Evolutionary conservation across 2,888 invertebrate species (phyloP).

Genomic region (Ferrisia virgata): DNA sequence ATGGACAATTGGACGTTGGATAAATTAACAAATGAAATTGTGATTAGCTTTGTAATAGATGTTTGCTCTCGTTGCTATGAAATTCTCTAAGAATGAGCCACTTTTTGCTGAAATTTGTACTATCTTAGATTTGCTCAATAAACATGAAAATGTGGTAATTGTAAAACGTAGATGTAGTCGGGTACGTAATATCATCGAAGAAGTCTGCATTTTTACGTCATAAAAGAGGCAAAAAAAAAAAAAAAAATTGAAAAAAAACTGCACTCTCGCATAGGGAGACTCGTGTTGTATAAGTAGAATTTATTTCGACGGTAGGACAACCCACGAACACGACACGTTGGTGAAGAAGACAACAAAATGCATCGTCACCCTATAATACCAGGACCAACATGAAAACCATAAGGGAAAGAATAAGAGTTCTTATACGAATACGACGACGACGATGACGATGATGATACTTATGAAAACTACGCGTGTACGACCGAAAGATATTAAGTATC

Average conservation of each 20-base stretch:
- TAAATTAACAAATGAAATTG: too few relatives aligned
- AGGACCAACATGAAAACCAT: background rate
- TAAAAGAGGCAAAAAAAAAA: background rate
- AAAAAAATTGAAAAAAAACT: background rate
- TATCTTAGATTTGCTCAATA: too few relatives aligned
- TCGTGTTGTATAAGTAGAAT: background rate
- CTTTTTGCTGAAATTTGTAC: too few relatives aligned
- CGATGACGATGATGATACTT: conserved; percentile 2
- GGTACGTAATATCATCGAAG: background rate
- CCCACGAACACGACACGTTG: background rate
- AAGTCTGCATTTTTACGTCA: background rate
- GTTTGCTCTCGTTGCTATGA: too few relatives aligned
- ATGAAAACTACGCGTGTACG: conserved; percentile 18
- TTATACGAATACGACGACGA: background rate
- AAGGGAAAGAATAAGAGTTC: background rate
- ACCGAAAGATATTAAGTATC: conserved; percentile 25
- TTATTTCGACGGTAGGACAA: background rate
- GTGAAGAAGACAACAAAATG: conserved; percentile 15
- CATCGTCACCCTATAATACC: background rate
- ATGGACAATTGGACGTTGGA: too few relatives aligned
- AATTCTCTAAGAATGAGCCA: too few relatives aligned
- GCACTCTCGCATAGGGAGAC: too few relatives aligned
- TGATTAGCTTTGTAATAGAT: too few relatives aligned
- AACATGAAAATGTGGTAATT: too few relatives aligned
- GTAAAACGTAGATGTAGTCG: too few relatives aligned